A percentile compares a stretch with the other conserved stretches of the same genome.
phyloP scores from a whole-genome alignment of 1,140 invertebrate genomes.

The Bombus turneri region DNA sequence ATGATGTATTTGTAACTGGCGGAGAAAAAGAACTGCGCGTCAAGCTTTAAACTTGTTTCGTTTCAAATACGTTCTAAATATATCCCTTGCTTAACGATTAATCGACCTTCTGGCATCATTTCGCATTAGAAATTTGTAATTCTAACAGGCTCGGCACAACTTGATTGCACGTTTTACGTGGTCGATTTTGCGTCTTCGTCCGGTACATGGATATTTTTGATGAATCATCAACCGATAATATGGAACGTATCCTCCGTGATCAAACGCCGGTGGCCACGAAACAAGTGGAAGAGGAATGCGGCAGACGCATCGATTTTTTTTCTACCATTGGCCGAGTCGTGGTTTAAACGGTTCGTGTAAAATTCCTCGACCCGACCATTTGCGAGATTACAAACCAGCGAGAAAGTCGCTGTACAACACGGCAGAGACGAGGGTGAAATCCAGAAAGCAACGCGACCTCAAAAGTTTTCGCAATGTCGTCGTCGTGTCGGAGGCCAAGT shows the following conservation, averaged over 20 bases:
- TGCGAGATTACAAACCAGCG: conserved; percentile 29
- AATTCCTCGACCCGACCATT: conserved; percentile 38
- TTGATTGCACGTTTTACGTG: conserved; percentile 14
- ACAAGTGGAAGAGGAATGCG: not conserved
- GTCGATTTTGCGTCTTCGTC: not conserved
- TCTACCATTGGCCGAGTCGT: not conserved
- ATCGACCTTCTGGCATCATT: not conserved
- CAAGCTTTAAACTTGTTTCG: not conserved
- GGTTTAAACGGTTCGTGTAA: not conserved
- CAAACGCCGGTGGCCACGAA: not conserved
- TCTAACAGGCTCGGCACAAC: not conserved
- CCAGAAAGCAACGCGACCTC: not conserved
- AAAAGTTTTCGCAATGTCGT: conserved; percentile 14
- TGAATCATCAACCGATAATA: conserved; percentile 14
- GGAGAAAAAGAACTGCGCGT: not conserved
- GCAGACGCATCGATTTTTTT: conserved; percentile 29
- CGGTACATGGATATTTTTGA: not conserved
- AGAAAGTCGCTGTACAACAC: not conserved
- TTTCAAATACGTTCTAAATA: conserved; percentile 8
- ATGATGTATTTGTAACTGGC: too few species aligned
- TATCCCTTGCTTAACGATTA: not conserved
- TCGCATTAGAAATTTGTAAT: conserved; percentile 19
- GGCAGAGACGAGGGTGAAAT: not conserved
- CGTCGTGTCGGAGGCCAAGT: conserved; percentile 13
- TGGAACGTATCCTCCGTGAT: not conserved